Conservation (phyloP, 2,113 vertebrate genomes). For the Chunga burmeisteri region DNA sequence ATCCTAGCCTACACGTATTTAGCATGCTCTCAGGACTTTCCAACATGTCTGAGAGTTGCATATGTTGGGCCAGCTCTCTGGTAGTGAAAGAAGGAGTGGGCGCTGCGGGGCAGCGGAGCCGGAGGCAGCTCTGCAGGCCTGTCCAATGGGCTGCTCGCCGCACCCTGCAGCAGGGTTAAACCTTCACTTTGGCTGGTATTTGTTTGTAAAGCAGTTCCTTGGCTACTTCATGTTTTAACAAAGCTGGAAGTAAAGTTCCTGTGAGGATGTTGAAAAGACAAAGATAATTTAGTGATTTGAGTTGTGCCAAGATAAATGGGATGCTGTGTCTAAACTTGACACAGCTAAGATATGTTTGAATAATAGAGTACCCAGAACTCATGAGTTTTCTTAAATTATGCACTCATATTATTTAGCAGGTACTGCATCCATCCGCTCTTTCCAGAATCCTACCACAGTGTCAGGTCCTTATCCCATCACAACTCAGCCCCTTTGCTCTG, state of each 20-base stretch:
- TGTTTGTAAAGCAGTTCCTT: constrained; percentile 3
- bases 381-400: constrained; percentile 4
- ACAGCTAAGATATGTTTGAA: not conserved
- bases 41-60: not conserved
- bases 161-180: not conserved
- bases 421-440: not conserved
- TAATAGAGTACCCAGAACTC: not conserved
- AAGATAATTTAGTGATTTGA: constrained; percentile 30
- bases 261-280: constrained; percentile 7
- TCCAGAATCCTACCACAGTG: not conserved
- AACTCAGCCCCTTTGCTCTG: not conserved
- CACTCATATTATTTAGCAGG: not conserved
- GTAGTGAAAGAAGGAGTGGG: not conserved
- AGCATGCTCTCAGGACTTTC: not conserved
- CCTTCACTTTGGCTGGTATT: not conserved
- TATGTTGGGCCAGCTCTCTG: not conserved
- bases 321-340: constrained; percentile 63
- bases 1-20: not conserved
- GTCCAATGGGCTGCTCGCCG: fast-evolving
- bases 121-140: not conserved
- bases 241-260: constrained; percentile 7
- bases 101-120: not conserved
- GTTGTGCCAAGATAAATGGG: constrained; percentile 43
- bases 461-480: not conserved
- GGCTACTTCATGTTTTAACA: constrained; percentile 43